Evolutionary conservation across 2,888 invertebrate genomes (phyloP), one percentile per base, ranked within the genome.

Genomic region (Pristionchus fissidentatus): DNA sequence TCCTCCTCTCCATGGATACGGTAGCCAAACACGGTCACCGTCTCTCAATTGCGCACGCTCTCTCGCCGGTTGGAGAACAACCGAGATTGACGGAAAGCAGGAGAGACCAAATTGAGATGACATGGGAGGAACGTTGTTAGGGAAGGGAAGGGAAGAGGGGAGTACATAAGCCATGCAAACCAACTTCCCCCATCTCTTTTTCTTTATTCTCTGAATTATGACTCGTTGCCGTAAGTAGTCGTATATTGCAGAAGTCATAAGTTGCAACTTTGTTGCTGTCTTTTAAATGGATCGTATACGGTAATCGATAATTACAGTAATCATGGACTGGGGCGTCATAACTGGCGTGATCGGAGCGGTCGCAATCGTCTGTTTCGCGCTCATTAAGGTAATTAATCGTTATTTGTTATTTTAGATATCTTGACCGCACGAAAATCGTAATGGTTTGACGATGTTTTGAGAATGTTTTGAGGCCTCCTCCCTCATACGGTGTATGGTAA

Each of bases 291-390:
- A 60, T 22, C 13, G 10, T 29, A 29, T 29, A 2, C 29, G 32
- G 15, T 13, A 1, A 3, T 52, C 52, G 19, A 10, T 19, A 62
- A 62, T 66, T 66, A 3, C 66, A 35, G 38, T 5, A 35, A n/a
- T n/a, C n/a, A 70, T 70, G 70, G 70, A 70, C 26, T 70, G 70
- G 70, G 32, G 19, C n/a, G 3, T 70, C 1, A 41, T 70, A n/a
- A 35, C 70, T 10, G 41, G n/a, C 0, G 43, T 70, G 15, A 26
- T 70, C 8, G 70, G 41, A 7, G 70, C 15, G 8, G 41, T 38
- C n/a, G 3, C 7, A 3, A 26, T 70, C 0, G 41, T 70, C 10
- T 70, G 70, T 15, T 3, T 26, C 13, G 10, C 15, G 10, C 70
- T 70, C n/a, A 43, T 66, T 29, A 66, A 66, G 62, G 38, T 35